phyloP scores from a whole-genome alignment of 1,140 invertebrate genomes.

The Euwallacea similis region DNA sequence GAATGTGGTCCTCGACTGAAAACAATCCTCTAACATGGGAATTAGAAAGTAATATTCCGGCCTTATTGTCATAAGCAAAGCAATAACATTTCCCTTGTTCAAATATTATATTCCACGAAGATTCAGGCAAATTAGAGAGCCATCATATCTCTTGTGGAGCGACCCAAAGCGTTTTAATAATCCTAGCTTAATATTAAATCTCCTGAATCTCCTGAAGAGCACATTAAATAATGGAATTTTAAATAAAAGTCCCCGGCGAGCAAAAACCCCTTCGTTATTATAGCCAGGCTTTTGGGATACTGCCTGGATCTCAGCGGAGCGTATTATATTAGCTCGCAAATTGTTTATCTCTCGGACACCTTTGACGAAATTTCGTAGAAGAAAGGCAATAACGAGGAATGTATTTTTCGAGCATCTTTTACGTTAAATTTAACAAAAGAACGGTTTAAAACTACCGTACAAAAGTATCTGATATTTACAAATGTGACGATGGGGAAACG shows the following conservation, averaged over 20 bases:
- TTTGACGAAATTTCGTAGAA: not conserved
- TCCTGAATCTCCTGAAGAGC: constrained; percentile 18
- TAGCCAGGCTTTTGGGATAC: constrained; percentile 1
- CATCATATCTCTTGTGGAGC: constrained; percentile 5
- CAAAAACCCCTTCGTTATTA: constrained; percentile 8
- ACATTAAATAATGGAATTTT: constrained; percentile 22
- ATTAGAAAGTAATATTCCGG: too few species aligned
- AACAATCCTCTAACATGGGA: too few species aligned
- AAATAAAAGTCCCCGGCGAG: constrained; percentile 8
- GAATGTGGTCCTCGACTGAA: too few species aligned
- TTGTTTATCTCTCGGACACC: constrained; percentile 9
- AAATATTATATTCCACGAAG: not conserved
- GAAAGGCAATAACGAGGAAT: not conserved
- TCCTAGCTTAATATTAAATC: constrained; percentile 16
- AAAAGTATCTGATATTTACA: too few species aligned
- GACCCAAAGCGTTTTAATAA: constrained; percentile 16
- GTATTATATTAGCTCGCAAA: constrained; percentile 5
- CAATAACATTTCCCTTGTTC: too few species aligned
- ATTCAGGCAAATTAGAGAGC: constrained; percentile 2
- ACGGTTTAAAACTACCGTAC: too few species aligned
- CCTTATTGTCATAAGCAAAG: too few species aligned
- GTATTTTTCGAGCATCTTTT: too few species aligned
- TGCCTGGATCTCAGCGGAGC: not conserved
- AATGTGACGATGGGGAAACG: too few species aligned
- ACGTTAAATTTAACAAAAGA: too few species aligned